phyloP scores from a whole-genome alignment of 2,888 invertebrate genomes.

The Helicoverpa assulta region DNA sequence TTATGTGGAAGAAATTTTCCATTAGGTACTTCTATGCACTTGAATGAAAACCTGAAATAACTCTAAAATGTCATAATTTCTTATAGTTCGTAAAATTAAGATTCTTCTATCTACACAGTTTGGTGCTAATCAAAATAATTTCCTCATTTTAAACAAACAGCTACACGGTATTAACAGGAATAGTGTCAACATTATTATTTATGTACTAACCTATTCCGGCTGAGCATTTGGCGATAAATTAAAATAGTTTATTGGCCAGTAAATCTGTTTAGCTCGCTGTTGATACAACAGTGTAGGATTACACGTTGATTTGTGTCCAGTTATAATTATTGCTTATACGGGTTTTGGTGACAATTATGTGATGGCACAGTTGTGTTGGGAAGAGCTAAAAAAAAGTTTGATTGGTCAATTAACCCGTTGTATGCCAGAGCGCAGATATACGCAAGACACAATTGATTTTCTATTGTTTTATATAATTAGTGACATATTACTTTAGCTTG shows the following conservation, averaged over 20 bases:
- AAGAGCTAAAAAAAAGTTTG: background rate
- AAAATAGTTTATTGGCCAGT: slow-evolving; percentile 69
- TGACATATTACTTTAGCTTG: too few species aligned
- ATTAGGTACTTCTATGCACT: too few species aligned
- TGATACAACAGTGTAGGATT: slow-evolving; percentile 74
- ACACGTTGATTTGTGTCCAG: slow-evolving; percentile 70
- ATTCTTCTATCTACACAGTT: too few species aligned
- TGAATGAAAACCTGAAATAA: too few species aligned
- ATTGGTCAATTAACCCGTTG: background rate
- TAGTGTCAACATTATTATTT: slow-evolving; percentile 68
- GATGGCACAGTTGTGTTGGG: slow-evolving; percentile 20
- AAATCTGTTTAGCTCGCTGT: slow-evolving; percentile 73
- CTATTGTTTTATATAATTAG: too few species aligned
- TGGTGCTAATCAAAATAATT: slow-evolving; percentile 23
- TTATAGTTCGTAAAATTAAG: too few species aligned
- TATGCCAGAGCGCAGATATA: too few species aligned
- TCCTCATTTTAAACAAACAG: slow-evolving; percentile 25
- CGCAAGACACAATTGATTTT: too few species aligned
- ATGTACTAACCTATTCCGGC: slow-evolving; percentile 68
- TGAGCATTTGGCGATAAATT: slow-evolving; percentile 73
- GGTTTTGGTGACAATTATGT: slow-evolving; percentile 36
- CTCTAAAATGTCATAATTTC: too few species aligned
- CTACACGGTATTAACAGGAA: slow-evolving; percentile 53
- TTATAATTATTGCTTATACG: slow-evolving; percentile 57
- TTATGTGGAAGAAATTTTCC: too few species aligned